Conservation (phyloP, 1,140 invertebrate species). For the Matsumurasca onukii region DNA sequence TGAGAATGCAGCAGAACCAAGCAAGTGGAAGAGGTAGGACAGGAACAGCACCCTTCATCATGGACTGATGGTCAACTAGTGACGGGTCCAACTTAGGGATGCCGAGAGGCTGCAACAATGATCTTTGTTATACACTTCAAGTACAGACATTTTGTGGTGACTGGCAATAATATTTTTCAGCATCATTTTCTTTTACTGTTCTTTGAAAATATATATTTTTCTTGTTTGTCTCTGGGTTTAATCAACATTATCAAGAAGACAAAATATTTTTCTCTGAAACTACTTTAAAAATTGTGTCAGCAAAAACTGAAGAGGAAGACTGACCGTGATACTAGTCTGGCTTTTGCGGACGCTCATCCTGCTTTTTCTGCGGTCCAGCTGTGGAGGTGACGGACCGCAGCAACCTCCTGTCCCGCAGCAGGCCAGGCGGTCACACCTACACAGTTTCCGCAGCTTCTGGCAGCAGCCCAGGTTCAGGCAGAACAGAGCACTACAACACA, state of each 20-base stretch:
- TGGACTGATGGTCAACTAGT: constrained; percentile 75
- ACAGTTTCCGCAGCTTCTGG: constrained; percentile 24
- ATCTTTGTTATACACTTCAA: no score
- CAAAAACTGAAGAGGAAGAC: no score
- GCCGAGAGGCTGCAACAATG: no score
- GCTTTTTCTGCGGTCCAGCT: constrained; percentile 16
- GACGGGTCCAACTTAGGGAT: constrained; percentile 74
- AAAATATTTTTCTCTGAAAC: no score
- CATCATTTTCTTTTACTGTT: no score
- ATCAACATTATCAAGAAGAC: no score
- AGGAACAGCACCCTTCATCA: constrained; percentile 87
- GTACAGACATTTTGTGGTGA: no score
- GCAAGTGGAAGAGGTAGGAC: constrained; percentile 80
- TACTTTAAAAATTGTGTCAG: no score
- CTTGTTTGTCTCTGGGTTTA: no score
- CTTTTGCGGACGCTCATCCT: constrained; percentile 1
- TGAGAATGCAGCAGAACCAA: constrained; percentile 82
- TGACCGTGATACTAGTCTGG: constrained; percentile 5
- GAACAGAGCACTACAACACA: constrained; percentile 20
- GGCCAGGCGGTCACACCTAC: constrained; percentile 10
- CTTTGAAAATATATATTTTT: no score
- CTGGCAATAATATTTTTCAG: no score
- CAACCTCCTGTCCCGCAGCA: constrained; percentile 31
- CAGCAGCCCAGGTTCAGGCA: constrained; percentile 35
- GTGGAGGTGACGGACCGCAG: background rate